These are phyloP conservation scores for Lepus oiostolus DNA, from an alignment of 2,797 vertebrate species.

Conservation along the genomic window DNA sequence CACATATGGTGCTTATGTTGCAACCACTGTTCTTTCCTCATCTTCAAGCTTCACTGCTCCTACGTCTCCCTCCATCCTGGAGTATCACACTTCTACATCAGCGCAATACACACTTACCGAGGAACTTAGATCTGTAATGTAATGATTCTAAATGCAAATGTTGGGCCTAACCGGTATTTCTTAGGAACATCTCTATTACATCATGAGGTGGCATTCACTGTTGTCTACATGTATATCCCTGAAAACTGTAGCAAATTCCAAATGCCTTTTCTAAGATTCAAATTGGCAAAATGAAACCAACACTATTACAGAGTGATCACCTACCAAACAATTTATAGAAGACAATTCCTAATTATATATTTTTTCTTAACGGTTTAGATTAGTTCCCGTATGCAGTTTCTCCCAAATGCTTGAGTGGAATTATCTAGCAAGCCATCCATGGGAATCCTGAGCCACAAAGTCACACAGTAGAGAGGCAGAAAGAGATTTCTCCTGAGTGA, in stretches of 20 bases:
- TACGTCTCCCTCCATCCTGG: neutral
- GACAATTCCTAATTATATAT: neutral
- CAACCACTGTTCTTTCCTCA: neutral
- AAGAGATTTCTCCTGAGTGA: neutral
- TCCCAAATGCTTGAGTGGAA: neutral
- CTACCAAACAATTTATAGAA: slow-evolving; percentile 32
- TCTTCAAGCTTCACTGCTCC: neutral
- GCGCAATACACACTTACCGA: slow-evolving; percentile 2
- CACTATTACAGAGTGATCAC: neutral
- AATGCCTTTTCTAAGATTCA: slow-evolving; percentile 24
- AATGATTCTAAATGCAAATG: neutral
- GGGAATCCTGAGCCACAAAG: neutral
- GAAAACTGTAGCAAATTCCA: neutral
- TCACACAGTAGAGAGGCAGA: neutral
- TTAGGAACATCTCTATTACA: neutral
- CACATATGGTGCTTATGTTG: neutral
- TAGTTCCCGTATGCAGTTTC: neutral
- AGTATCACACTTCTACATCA: neutral
- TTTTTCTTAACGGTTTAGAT: slow-evolving; percentile 9
- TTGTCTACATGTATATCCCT: neutral
- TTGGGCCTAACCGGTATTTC: slow-evolving; percentile 6
- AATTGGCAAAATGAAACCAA: slow-evolving; percentile 1
- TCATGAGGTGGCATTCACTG: neutral
- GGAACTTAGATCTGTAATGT: neutral
- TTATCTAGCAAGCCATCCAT: neutral